Conservation (phyloP, 2,113 vertebrate species). For the Nothocercus nigrocapillus region DNA sequence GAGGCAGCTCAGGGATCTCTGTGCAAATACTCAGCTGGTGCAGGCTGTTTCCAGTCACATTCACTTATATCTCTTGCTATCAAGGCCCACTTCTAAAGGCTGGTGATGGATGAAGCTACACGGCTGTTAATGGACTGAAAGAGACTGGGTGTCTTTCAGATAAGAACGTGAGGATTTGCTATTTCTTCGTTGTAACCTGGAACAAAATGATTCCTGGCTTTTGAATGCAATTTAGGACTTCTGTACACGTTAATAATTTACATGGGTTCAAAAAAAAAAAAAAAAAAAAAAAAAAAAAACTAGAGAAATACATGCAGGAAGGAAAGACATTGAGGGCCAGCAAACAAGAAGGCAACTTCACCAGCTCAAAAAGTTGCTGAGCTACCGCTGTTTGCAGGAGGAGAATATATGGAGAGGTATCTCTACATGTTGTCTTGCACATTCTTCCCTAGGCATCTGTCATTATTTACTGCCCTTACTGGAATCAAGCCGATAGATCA, state of each 20-base stretch:
- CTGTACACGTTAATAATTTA: not conserved
- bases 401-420: not conserved
- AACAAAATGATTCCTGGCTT: not conserved
- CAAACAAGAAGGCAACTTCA: not conserved
- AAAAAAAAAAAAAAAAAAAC: no score
- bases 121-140: not conserved
- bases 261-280: not conserved
- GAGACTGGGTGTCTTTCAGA: not conserved
- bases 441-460: not conserved
- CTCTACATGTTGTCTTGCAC: rapidly evolving
- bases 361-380: not conserved
- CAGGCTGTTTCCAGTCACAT: not conserved
- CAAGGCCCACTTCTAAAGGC: not conserved
- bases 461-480: not conserved
- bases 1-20: not conserved
- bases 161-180: not conserved
- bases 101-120: not conserved
- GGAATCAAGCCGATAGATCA: not conserved
- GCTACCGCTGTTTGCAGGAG: not conserved
- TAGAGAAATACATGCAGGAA: not conserved
- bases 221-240: not conserved
- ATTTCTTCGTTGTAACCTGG: not conserved
- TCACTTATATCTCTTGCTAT: not conserved
- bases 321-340: rapidly evolving
- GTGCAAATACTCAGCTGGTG: not conserved